phyloP scores from a whole-genome alignment of 2,113 vertebrate species.

The Cromileptes altivelis region DNA sequence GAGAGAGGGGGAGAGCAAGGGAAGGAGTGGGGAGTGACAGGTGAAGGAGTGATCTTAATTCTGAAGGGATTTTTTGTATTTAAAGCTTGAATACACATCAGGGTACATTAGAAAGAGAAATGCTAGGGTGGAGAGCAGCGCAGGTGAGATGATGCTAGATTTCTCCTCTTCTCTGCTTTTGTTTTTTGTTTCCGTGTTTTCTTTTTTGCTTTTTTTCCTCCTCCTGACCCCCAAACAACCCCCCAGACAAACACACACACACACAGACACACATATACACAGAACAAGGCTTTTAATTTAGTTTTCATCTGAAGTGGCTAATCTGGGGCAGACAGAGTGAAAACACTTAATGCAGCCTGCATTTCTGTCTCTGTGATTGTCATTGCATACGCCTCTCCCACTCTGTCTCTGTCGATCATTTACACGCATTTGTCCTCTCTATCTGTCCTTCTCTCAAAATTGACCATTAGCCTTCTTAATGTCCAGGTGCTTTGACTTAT shows the following conservation, averaged over 20 bases:
- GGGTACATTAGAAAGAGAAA: slow-evolving; percentile 43
- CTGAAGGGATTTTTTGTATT: slow-evolving; percentile 65
- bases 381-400: background rate
- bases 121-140: background rate
- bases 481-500: slow-evolving; percentile 24
- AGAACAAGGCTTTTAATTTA: slow-evolving; percentile 9
- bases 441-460: slow-evolving; percentile 31
- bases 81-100: slow-evolving; percentile 64
- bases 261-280: background rate
- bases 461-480: slow-evolving; percentile 33
- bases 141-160: background rate
- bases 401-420: slow-evolving; percentile 19
- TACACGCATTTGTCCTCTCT: slow-evolving; percentile 13
- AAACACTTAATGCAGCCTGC: slow-evolving; percentile 15
- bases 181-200: slow-evolving; percentile 1
- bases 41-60: slow-evolving; percentile 69
- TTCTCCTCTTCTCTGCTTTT: background rate
- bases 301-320: slow-evolving; percentile 12
- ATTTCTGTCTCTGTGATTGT: background rate
- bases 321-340: background rate
- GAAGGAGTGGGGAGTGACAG: slow-evolving; percentile 56
- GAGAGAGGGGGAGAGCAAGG: background rate
- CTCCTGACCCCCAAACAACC: slow-evolving; percentile 20
- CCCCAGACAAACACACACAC: background rate
- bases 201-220: background rate